Evolutionary conservation across 92 coral and sea anemone genomes (phyloP).

Genomic region (Umimayanthus kanabou): DNA sequence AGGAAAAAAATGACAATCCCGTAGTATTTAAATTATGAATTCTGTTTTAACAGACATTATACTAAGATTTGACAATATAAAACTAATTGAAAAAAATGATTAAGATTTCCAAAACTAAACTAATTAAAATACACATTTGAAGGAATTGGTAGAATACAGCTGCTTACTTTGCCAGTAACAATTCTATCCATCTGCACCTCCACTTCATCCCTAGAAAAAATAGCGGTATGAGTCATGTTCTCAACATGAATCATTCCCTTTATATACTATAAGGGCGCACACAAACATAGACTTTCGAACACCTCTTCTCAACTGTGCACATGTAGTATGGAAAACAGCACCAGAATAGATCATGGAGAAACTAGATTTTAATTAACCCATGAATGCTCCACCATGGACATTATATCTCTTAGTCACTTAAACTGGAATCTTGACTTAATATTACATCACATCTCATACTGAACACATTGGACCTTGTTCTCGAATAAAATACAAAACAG

Average conservation of each 20-base stretch:
- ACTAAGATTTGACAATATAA: no score
- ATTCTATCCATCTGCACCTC: slow-evolving; percentile 81
- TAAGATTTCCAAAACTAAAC: no score
- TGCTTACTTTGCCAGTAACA: slow-evolving; percentile 82
- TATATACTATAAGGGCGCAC: background rate
- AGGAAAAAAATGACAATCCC: no score
- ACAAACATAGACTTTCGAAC: background rate
- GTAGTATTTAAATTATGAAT: no score
- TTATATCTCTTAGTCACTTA: background rate
- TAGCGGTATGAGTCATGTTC: background rate
- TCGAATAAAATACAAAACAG: no score
- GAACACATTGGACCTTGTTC: background rate
- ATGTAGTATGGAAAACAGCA: background rate
- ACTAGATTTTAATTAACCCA: background rate
- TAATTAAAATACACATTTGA: no score
- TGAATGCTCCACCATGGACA: background rate
- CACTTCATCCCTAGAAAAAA: slow-evolving; percentile 83
- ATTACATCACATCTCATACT: no score
- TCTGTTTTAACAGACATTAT: no score
- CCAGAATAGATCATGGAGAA: background rate
- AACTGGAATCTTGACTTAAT: background rate
- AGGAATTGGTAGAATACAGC: background rate
- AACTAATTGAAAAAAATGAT: no score
- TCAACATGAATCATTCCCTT: background rate
- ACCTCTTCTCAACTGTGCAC: background rate